Evolutionary conservation across 2,113 vertebrate genomes (phyloP), one percentile per base, ranked within the genome.

Genomic region (Brachyhypopomus gauderio): DNA sequence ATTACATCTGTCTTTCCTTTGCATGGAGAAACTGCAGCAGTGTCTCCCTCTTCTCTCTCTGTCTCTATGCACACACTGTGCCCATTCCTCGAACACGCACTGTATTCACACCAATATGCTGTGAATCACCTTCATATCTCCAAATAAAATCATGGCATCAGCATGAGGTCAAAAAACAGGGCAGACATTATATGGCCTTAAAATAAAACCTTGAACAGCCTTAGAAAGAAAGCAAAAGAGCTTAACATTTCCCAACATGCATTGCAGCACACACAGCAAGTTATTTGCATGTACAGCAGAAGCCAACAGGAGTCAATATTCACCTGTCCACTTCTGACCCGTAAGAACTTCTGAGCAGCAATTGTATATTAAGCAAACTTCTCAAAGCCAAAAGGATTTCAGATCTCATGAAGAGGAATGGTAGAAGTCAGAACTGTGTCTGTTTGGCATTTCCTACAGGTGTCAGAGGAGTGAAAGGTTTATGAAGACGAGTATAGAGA

Each of bases 111-210:
- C 38, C 62, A 71, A 64, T 78, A 34, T 12, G 14, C 41, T 81
- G 36, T 78, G 59, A 77, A 27, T 79, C 63, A 60, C 63, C 69
- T 17, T 77, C 34, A 67, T 83, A 75, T 62, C 58, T 72, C 77
- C 20, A 52, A 60, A 60, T 60, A 60, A 60, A 60, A 60, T 7
- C 14, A 19, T 60, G 20, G 20, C 19, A 60, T 60, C 58, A 60
- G 58, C 25, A 16, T 64, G 4, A 30, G 12, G 25, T 64, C 25
- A 14, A 25, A 64, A 14, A 30, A 30, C 30, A 67, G 30, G 14
- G 30, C 16, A 36, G 16, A 16, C 30, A 67, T 30, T 19, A 52
- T 52, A 52, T 52, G 25, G 62, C 16, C 23, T 64, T 14, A 64
- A 27, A 27, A 64, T 23, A 64, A 64, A 27, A 64, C 62, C 4